Percentiles rank a stretch among this genome's conserved stretches.
phyloP scores from a whole-genome alignment of 2,797 vertebrate genomes.

The Tachyglossus aculeatus region DNA sequence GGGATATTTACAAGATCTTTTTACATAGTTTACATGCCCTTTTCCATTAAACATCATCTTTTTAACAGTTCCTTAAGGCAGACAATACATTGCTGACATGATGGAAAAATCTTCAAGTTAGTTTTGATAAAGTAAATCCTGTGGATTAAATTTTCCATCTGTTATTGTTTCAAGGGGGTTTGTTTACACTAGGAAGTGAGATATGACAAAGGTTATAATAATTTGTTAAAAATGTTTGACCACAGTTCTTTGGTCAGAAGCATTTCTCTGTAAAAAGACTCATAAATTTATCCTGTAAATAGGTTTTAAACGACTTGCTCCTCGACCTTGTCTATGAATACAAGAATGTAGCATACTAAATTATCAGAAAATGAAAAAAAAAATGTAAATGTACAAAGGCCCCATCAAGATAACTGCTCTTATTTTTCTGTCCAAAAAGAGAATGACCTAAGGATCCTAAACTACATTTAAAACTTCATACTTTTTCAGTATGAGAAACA shows the following conservation, averaged over 20 bases:
- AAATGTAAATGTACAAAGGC: background rate
- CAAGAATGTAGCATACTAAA: conserved; percentile 11
- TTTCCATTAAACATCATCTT: conserved; percentile 66
- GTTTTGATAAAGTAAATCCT: conserved; percentile 69
- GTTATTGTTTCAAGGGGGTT: conserved; percentile 70
- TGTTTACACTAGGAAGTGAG: conserved; percentile 75
- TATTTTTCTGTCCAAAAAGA: too few species aligned
- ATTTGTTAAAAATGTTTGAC: conserved; percentile 75
- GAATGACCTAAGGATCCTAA: too few species aligned
- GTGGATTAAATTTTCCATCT: conserved; percentile 76
- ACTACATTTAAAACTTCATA: too few species aligned
- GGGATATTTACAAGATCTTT: background rate
- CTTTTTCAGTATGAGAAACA: too few species aligned
- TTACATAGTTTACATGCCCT: conserved; percentile 12
- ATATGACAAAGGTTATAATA: conserved; percentile 71
- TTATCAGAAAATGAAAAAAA: conserved; percentile 24
- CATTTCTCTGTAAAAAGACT: conserved; percentile 57
- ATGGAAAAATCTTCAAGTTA: conserved; percentile 68
- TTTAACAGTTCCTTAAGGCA: conserved; percentile 59
- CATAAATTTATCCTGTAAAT: conserved; percentile 64
- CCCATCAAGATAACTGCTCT: background rate
- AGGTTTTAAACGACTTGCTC: conserved; percentile 56
- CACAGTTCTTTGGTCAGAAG: conserved; percentile 64
- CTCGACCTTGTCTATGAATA: conserved; percentile 45
- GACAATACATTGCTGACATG: conserved; percentile 63